Evolutionary conservation across 2,797 vertebrate genomes (phyloP), one percentile per base, ranked within the genome.

Genomic region (Mus spretus): DNA sequence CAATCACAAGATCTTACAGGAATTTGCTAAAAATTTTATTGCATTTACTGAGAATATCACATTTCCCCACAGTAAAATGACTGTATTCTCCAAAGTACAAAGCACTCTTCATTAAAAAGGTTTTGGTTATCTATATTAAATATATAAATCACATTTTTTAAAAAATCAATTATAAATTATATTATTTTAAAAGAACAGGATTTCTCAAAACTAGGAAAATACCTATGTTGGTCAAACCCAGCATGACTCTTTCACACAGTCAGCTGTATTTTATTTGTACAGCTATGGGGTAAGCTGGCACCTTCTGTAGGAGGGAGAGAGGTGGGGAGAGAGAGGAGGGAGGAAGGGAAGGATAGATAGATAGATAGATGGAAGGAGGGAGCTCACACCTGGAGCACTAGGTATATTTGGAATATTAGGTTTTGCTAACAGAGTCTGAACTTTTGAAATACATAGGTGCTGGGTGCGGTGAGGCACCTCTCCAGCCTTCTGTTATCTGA

Each of bases 21-120:
- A 93, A 91, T 95, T 90, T 97, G 83, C 89, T 97, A 91, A 94
- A 88, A 85, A 72, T 67, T 88, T 96, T 95, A 97, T 97, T 97
- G 44, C 92, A 92, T 97, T 93, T 92, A 91, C 87, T 89, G 57
- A 96, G 82, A 96, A 86, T 80, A 97, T 82, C 55, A 97, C 75
- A 85, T 93, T 97, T 78, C 91, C 93, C 50, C 67, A 95, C 40
- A 92, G 75, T 92, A 85, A 94, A 95, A 94, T 87, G 65, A 93
- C 92, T 50, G 70, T 89, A 93, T 80, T 53, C 82, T 96, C 63
- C 85, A 95, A 89, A 88, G 94, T 97, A 97, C 86, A 97, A 96
- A 97, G 65, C 12, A 94, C 19, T 93, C 77, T 96, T 89, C 78
- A 94, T 94, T 96, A 31, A 95, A 97, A 93, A 96, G 59, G 10